Conservation (phyloP, 1,140 invertebrate genomes). For the Tetranychus cinnabarinus region DNA sequence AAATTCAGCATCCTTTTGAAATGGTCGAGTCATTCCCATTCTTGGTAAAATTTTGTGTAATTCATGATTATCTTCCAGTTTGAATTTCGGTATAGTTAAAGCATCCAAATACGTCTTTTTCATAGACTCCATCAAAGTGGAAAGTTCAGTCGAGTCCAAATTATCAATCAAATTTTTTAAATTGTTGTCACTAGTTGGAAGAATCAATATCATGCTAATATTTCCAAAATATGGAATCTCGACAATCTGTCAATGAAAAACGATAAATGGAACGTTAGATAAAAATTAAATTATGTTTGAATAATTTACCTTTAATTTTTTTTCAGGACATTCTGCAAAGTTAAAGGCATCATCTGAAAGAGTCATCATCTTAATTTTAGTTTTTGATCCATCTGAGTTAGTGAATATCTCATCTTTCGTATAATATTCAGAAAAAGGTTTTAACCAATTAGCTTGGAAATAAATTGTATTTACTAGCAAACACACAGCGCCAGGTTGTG, state of each 20-base stretch:
- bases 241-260: too few relatives aligned
- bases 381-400: background rate
- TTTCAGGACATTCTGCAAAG: background rate
- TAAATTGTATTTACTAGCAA: background rate
- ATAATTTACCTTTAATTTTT: background rate
- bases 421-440: background rate
- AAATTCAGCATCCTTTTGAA: slow-evolving; percentile 29
- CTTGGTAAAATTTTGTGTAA: slow-evolving; percentile 34
- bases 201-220: too few relatives aligned
- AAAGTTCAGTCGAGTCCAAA: too few relatives aligned
- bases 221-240: too few relatives aligned
- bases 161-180: too few relatives aligned
- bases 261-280: slow-evolving; percentile 23
- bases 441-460: background rate
- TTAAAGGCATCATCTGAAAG: background rate
- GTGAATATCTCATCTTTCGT: background rate
- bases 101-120: too few relatives aligned
- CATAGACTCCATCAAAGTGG: too few relatives aligned
- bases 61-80: slow-evolving; percentile 38
- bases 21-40: slow-evolving; percentile 42
- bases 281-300: too few relatives aligned
- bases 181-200: too few relatives aligned
- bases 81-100: slow-evolving; percentile 46
- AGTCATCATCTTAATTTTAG: background rate
- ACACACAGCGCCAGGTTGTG: background rate